These are phyloP conservation scores for Pangasianodon gigas DNA, from an alignment of 2,113 vertebrate genomes.

Conservation along the genomic window DNA sequence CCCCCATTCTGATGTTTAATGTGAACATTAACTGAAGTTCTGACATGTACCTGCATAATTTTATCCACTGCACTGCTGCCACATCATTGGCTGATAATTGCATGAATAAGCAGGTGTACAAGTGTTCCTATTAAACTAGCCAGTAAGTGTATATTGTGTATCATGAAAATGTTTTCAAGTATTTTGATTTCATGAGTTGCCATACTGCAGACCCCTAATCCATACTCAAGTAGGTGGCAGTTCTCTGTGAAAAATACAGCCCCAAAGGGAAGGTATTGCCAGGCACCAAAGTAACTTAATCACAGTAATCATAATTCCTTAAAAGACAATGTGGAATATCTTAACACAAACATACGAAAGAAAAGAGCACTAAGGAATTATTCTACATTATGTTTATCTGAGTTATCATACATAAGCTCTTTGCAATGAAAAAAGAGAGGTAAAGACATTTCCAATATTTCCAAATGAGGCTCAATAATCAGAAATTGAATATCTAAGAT, in stretches of 20 bases:
- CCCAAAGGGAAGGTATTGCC: neutral
- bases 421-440: neutral
- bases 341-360: neutral
- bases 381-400: neutral
- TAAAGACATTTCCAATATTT: neutral
- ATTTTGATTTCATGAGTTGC: neutral
- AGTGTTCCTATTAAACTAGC: neutral
- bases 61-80: neutral
- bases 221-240: neutral
- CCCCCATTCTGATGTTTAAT: neutral
- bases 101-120: neutral
- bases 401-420: neutral
- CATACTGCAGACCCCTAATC: neutral
- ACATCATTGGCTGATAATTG: neutral
- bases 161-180: neutral
- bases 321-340: neutral
- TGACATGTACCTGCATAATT: neutral
- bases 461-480: neutral
- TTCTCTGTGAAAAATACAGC: neutral
- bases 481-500: neutral
- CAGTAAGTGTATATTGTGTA: neutral
- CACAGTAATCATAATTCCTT: neutral
- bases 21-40: neutral
- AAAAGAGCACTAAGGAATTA: neutral
- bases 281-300: neutral